Evolutionary conservation across 2,113 vertebrate genomes (phyloP).

Genomic region (Pontoporia blainvillei): DNA sequence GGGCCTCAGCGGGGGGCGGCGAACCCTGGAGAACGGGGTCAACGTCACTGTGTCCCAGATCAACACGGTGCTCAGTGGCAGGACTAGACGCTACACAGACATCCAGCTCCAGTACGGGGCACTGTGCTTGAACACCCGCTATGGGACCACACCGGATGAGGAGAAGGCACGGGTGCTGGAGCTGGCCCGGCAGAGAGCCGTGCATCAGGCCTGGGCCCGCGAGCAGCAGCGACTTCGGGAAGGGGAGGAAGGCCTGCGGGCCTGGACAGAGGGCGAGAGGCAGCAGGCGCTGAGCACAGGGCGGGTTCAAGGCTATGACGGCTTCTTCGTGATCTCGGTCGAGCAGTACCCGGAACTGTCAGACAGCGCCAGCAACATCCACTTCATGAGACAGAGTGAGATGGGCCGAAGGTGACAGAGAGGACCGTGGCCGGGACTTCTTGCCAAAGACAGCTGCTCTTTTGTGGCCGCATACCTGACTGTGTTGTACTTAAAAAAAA

Average conservation of each 20-base stretch:
- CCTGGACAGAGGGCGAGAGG: conserved; percentile 96
- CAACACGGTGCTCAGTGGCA: conserved; percentile 91
- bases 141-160: conserved; percentile 93
- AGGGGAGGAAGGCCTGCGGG: conserved; percentile 94
- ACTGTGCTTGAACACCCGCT: conserved; percentile 92
- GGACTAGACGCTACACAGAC: conserved; percentile 97
- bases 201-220: conserved; percentile 89
- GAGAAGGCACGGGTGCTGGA: conserved; percentile 93
- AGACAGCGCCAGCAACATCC: conserved; percentile 97
- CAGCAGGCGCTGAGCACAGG: conserved; percentile 94
- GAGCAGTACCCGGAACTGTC: conserved; percentile 98
- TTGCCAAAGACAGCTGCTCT: conserved; percentile 99
- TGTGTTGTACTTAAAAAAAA: conserved; percentile 83
- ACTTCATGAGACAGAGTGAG: conserved; percentile 99
- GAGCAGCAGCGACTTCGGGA: conserved; percentile 95
- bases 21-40: conserved; percentile 95
- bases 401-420: conserved; percentile 99
- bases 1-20: conserved; percentile 93
- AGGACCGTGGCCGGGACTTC: conserved; percentile 85
- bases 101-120: conserved; percentile 91
- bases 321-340: conserved; percentile 94
- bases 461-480: conserved; percentile 91
- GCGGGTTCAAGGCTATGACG: conserved; percentile 94
- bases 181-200: conserved; percentile 91
- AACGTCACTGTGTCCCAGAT: conserved; percentile 97